Conservation (phyloP, 2,113 vertebrate species). For the Theropithecus gelada region DNA sequence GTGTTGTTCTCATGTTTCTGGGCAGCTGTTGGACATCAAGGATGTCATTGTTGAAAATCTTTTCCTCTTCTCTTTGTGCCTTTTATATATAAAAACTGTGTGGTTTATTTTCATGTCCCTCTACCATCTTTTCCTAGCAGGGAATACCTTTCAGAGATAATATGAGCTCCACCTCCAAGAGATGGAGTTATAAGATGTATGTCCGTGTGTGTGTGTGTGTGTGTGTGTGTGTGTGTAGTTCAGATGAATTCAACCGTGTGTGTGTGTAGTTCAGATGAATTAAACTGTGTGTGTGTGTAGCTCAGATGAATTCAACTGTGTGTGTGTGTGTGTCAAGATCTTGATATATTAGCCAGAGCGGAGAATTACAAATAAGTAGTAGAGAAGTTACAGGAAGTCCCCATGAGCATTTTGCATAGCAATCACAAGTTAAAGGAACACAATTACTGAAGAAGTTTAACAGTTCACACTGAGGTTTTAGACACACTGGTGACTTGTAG, state of each 20-base stretch:
- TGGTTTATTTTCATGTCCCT: background rate
- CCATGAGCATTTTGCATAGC: background rate
- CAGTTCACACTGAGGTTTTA: background rate
- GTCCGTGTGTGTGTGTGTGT: no score
- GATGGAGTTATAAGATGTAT: background rate
- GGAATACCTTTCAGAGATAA: slow-evolving; percentile 15
- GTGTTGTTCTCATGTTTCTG: background rate
- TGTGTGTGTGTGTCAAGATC: background rate
- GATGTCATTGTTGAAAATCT: background rate
- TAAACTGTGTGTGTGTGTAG: no score
- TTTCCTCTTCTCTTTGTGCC: background rate
- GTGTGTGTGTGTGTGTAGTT: no score
- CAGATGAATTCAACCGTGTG: no score
- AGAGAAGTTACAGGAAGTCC: background rate
- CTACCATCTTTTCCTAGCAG: background rate
- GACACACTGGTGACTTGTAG: background rate
- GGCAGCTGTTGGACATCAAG: background rate
- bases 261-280: no score
- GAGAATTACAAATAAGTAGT: background rate
- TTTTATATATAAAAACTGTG: background rate
- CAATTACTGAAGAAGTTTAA: background rate
- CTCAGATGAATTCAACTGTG: background rate
- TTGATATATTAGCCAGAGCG: background rate
- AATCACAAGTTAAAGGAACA: background rate
- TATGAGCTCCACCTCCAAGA: background rate